Base-by-base conservation (phyloP, 2,113 vertebrate genomes). In the Calidris pygmaea region DNA sequence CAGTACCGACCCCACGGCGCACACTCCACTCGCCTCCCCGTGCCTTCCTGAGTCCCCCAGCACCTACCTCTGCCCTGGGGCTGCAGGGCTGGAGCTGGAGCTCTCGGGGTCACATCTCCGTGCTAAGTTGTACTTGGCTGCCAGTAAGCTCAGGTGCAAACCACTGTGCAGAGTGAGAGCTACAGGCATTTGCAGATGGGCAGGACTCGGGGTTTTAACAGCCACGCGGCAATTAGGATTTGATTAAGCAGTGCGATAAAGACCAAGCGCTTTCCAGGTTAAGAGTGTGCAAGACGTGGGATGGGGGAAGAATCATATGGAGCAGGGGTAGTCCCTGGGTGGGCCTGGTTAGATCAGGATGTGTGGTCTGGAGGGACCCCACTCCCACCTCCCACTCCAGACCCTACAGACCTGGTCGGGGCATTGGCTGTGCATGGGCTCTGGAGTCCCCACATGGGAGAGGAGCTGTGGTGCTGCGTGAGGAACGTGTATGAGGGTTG, bases 391-490 rank as follows among this genome's bases (percentile, higher is more conserved):
- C 34, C 48, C 21, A 7, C 62, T 79, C 41, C 43, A 85, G 56
- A 55, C 52, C 58, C 15, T 0, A 0, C 32, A 74, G 48, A 76
- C 14, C 11, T 73, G 18, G 9, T 6, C 1, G 2, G 16, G 30
- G 17, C 12, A 13, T 27, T 62, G 15, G 14, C 52, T 85, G 21
- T 67, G 39, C 6, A 0, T 29, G 41, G 30, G 21, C 50, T 67
- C 24, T 48, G 37, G 32, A 24, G 34, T 91, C n/a, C 41, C 34
- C 0, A 0, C 22, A 24, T 59, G 30, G 29, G 56, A 87, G 41
- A 50, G n/a, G 29, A 75, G 73, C 47, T 2, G 0, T 32, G 47
- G 52, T 89, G 52, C 70, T 77, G 56, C 3, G 0, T 26, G 45
- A 71, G 37, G 50, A 81, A 84, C 0, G 1, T 0, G 0, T 41